A percentile compares a stretch with the other conserved stretches of the same genome.
Conservation (phyloP, 2,797 vertebrate species). For the Pelochelys cantorii region DNA sequence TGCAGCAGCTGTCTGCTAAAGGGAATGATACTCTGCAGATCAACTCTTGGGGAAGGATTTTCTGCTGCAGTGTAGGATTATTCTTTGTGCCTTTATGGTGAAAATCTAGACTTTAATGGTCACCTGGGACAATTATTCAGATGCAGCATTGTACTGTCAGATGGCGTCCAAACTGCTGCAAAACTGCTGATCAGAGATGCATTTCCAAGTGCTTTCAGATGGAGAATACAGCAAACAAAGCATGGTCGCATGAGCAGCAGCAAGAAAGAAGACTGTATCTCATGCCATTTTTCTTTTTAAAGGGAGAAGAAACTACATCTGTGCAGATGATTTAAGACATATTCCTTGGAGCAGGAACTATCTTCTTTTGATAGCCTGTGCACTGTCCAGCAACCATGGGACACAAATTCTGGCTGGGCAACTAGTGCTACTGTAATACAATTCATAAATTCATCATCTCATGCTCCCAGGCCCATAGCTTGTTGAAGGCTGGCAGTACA, state of each 20-base stretch:
- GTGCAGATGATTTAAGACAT: conserved; percentile 42
- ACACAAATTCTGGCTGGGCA: neutral
- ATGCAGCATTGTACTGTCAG: conserved; percentile 50
- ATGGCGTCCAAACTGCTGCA: conserved; percentile 62
- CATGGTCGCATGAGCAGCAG: conserved; percentile 5
- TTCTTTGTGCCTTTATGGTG: conserved; percentile 65
- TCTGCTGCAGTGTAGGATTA: conserved; percentile 62
- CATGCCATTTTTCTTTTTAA: neutral
- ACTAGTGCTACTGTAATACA: neutral
- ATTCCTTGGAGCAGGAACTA: neutral
- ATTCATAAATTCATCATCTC: conserved; percentile 17
- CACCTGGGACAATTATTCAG: conserved; percentile 74
- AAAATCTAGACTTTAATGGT: conserved; percentile 64
- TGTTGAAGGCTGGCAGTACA: neutral
- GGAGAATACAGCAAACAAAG: conserved; percentile 44
- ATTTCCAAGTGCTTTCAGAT: conserved; percentile 30
- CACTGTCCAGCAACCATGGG: neutral
- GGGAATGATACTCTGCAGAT: conserved; percentile 39
- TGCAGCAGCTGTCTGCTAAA: conserved; percentile 34
- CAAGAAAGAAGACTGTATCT: neutral
- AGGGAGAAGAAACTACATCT: neutral
- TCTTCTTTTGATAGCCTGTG: conserved; percentile 27
- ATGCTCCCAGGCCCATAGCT: neutral
- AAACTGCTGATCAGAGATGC: conserved; percentile 49
- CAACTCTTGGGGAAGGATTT: conserved; percentile 53